phyloP scores from a whole-genome alignment of 2,797 vertebrate genomes.

The Notolabrus celidotus region DNA sequence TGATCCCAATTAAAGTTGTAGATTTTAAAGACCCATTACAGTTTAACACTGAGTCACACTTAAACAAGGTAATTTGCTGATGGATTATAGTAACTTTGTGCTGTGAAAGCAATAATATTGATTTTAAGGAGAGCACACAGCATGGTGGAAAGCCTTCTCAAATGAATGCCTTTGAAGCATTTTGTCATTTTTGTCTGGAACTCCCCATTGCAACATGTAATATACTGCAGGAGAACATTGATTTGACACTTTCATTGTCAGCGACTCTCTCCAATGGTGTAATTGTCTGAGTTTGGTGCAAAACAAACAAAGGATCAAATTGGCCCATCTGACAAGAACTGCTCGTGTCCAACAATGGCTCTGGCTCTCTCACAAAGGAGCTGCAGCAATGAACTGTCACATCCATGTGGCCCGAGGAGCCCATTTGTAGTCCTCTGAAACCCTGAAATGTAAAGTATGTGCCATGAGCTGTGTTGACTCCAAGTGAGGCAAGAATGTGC shows the following conservation, averaged over 20 bases:
- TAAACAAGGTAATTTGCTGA: constrained; percentile 57
- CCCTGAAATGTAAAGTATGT: constrained; percentile 32
- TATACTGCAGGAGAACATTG: constrained; percentile 45
- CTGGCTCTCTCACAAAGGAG: constrained; percentile 44
- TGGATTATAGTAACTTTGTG: constrained; percentile 58
- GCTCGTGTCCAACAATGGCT: constrained; percentile 54
- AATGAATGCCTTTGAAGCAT: constrained; percentile 56
- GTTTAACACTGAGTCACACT: constrained; percentile 50
- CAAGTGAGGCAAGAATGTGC: constrained; percentile 51
- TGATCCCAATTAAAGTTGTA: constrained; percentile 50
- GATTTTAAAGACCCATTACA: constrained; percentile 38
- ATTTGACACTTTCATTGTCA: constrained; percentile 69
- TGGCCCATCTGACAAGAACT: constrained; percentile 58
- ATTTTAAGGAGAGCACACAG: constrained; percentile 49
- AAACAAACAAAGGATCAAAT: constrained; percentile 74
- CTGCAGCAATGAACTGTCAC: constrained; percentile 59
- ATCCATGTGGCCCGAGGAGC: constrained; percentile 42
- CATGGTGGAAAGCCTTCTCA: constrained; percentile 42
- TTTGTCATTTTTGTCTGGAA: constrained; percentile 57
- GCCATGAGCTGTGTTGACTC: constrained; percentile 24
- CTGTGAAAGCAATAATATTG: constrained; percentile 58
- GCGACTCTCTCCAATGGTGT: constrained; percentile 44
- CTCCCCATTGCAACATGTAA: constrained; percentile 50
- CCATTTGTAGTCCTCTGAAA: constrained; percentile 49
- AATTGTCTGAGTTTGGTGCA: constrained; percentile 59